Base-by-base conservation (phyloP, 2,113 vertebrate species). In the Chelonoidis abingdonii region DNA sequence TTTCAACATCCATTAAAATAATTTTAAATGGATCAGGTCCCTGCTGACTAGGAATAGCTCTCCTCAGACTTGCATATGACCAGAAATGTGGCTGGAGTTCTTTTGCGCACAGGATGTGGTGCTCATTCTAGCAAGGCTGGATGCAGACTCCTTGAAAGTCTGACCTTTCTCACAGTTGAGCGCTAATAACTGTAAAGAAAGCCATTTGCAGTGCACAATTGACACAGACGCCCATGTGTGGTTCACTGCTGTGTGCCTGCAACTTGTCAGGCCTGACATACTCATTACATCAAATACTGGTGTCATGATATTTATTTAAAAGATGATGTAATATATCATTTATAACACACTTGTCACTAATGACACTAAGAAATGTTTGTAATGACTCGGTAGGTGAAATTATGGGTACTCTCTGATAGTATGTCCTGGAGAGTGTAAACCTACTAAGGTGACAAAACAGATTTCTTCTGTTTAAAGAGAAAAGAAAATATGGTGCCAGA, bases 71-170 rank as follows among this genome's bases (percentile, higher is more conserved):
- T 82, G 56, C 0, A 0, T 14, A 11, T 88, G 79, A 59, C 29
- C 56, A 69, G 75, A 90, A 2, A 94, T 88, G 24, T 53, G 83
- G 54, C 24, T 11, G 75, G 78, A 59, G 24, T 44, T 76, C 11
- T 44, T 76, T 44, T 6, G 38, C 1, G 0, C 24, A 8, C 10
- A 29, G 19, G 29, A 41, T 78, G 31, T 35, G 8, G 11, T 59
- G 16, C 4, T 54, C 53, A 65, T 87, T 90, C 81, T 86, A 85
- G 19, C 59, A 80, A 69, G 59, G n/a, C 59, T 35, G 38, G 11
- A 44, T 80, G 3, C 24, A 92, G 38, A 19, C 3, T 62, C 27
- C 24, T 4, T 76, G 62, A 10, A 29, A 5, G 47, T 65, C 72
- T 44, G 72, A 44, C 80, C 31, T 91, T 78, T 53, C 4, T 86